These are phyloP conservation scores for Lathamus discolor DNA, from an alignment of 2,113 vertebrate species.

Conservation along the genomic window DNA sequence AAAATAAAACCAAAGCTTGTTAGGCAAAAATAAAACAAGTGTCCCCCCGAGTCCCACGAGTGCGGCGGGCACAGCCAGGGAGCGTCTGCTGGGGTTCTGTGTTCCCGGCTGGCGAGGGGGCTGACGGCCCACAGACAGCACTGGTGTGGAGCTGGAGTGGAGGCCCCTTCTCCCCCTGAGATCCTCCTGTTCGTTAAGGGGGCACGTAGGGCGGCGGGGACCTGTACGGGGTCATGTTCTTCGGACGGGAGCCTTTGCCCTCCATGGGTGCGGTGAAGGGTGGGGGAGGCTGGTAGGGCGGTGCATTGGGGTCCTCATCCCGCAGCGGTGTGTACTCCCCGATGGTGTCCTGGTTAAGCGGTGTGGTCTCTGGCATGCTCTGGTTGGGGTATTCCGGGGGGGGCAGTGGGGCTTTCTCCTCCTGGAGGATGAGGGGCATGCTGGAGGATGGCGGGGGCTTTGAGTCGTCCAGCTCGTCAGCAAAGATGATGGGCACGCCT, in stretches of 20 bases:
- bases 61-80: constrained; percentile 47
- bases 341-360: constrained; percentile 89
- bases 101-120: constrained; percentile 68
- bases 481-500: constrained; percentile 96
- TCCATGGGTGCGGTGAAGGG: constrained; percentile 94
- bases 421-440: constrained; percentile 95
- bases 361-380: constrained; percentile 87
- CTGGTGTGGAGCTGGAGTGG: constrained; percentile 77
- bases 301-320: constrained; percentile 94
- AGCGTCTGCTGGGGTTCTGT: constrained; percentile 55
- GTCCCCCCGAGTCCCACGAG: constrained; percentile 71
- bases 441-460: constrained; percentile 95
- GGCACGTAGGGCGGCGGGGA: constrained; percentile 96
- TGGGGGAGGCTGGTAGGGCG: constrained; percentile 93
- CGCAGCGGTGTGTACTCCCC: constrained; percentile 91
- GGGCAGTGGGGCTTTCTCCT: constrained; percentile 94
- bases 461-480: constrained; percentile 93
- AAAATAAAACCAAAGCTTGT: constrained; percentile 85
- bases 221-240: constrained; percentile 98
- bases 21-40: constrained; percentile 83
- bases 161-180: constrained; percentile 76
- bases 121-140: constrained; percentile 80
- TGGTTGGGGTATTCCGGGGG: constrained; percentile 94
- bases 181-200: constrained; percentile 83
- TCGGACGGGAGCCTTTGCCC: constrained; percentile 94